These are phyloP conservation scores for Catocala nupta DNA, from an alignment of 2,888 invertebrate genomes.

Conservation along the genomic window DNA sequence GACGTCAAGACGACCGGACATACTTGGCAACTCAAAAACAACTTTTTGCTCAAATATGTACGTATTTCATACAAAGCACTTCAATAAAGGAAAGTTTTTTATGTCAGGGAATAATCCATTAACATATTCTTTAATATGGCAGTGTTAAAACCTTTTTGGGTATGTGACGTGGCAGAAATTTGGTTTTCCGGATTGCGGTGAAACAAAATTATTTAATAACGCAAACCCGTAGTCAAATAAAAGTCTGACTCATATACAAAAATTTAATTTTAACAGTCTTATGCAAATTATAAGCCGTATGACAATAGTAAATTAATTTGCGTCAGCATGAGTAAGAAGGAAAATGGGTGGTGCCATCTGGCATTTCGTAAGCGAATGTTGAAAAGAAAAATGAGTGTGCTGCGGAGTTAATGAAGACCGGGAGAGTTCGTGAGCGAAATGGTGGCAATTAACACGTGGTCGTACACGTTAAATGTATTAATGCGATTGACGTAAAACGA, in stretches of 20 bases:
- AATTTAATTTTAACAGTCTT: constrained; percentile 8
- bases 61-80: too few relatives aligned
- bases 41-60: constrained; percentile 5
- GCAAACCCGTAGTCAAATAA: background rate
- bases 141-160: too few relatives aligned
- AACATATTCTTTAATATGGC: constrained; percentile 1
- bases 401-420: constrained; percentile 1
- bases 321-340: constrained; percentile 14
- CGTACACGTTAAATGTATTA: constrained; percentile 60
- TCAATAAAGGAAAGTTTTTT: background rate
- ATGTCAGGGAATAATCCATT: background rate
- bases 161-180: background rate
- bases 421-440: constrained; percentile 54
- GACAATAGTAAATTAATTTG: constrained; percentile 11
- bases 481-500: constrained; percentile 68
- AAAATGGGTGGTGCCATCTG: constrained; percentile 8
- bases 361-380: constrained; percentile 2
- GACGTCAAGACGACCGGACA: constrained; percentile 9
- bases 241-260: background rate
- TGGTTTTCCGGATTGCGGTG: background rate
- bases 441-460: constrained; percentile 57
- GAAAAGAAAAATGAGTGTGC: background rate
- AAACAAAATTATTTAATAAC: background rate
- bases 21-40: constrained; percentile 11
- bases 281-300: constrained; percentile 12